Evolutionary conservation across 1,140 invertebrate genomes (phyloP), one percentile per base, ranked within the genome.

Genomic region (Xylocopa sonorina): DNA sequence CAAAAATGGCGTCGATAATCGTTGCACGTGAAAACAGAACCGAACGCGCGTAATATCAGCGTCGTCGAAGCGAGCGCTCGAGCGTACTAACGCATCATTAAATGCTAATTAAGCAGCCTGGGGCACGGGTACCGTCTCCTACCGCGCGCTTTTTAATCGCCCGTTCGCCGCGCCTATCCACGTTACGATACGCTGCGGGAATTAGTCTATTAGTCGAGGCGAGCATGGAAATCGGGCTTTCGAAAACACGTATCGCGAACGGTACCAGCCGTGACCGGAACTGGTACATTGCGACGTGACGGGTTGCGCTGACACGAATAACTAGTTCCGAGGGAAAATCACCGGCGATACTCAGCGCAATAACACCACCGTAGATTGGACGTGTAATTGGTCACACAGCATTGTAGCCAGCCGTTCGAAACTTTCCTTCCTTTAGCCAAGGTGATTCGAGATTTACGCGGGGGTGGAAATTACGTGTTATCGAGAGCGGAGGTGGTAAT

Each of bases 151-250:
- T 67, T 75, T 75, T 53, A 64, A 73, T 73, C 57, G 57, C 63
- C 43, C 43, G 66, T 75, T 32, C 27, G 14, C 73, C 48, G n/a
- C n/a, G 24, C 55, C 16, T 2, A 3, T 0, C 10, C 9, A 16
- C 4, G 24, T 38, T 38, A 29, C 43, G 21, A 34, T 41, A 32
- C 63, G 48, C 21, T 14, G 16, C 0, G 27, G 43, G 73, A 76
- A 76, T 76, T 53, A 60, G 58, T 78, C n/a, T 32, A 51, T 82
- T 78, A 71, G 43, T 16, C n/a, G 51, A 68, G 29, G 48, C 67
- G 50, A 14, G 46, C n/a, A 43, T 60, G n/a, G 57, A 67, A 53
- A 63, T 7, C 41, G 32, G 41, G 21, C 41, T 68, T 74, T 4
- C 38, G 43, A 78, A 82, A 78, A 62, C 41, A 38, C 18, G 21